These are phyloP conservation scores for Macquaria ambigua DNA, from an alignment of 2,113 vertebrate genomes.

Conservation along the genomic window DNA sequence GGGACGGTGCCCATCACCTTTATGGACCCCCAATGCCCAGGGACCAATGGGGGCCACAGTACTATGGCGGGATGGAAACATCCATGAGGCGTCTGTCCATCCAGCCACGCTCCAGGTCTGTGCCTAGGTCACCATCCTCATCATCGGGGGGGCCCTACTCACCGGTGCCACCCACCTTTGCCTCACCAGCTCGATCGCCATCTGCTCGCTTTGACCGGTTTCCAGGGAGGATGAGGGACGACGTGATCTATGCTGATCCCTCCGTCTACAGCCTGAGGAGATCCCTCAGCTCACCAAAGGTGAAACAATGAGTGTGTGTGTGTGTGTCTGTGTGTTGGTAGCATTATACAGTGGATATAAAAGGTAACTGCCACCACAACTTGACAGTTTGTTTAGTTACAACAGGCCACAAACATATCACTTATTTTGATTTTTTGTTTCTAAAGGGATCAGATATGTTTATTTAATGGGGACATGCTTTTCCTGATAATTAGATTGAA, in stretches of 20 bases:
- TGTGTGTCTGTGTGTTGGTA: neutral
- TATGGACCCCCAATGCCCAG: conserved; percentile 79
- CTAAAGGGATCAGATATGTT: neutral
- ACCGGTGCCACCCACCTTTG: conserved; percentile 83
- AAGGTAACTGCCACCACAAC: neutral
- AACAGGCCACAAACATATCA: neutral
- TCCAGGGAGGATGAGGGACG: conserved; percentile 84
- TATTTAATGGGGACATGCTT: neutral
- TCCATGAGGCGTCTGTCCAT: conserved; percentile 91
- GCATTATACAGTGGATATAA: neutral
- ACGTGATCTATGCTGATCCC: conserved; percentile 89
- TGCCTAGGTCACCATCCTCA: conserved; percentile 92
- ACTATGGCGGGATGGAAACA: conserved; percentile 86
- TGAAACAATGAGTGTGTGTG: conserved; percentile 61
- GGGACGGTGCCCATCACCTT: conserved; percentile 82
- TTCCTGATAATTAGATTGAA: neutral
- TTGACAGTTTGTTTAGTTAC: neutral
- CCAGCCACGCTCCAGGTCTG: conserved; percentile 94
- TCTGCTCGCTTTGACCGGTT: conserved; percentile 88
- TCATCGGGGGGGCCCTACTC: conserved; percentile 89
- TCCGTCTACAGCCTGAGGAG: conserved; percentile 89
- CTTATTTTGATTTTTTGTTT: neutral
- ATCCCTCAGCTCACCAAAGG: conserved; percentile 95
- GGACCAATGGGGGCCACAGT: conserved; percentile 76
- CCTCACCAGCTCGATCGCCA: conserved; percentile 90